Evolutionary conservation across 2,888 invertebrate genomes (phyloP).

Genomic region (Plusia festucae): DNA sequence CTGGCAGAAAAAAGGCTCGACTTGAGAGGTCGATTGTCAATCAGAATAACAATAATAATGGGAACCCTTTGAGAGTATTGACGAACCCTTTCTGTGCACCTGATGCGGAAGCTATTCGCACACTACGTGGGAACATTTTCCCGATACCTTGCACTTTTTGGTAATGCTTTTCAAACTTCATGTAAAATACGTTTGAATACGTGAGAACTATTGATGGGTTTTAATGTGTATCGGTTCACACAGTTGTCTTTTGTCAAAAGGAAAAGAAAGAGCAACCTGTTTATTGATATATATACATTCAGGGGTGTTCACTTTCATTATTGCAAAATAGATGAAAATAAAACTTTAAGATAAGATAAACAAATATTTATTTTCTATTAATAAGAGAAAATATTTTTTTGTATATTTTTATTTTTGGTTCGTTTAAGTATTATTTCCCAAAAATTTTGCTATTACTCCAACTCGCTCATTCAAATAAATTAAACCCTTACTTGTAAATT

Average conservation of each 20-base stretch:
- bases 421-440: no score
- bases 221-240: slow-evolving; percentile 12
- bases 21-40: slow-evolving; percentile 85
- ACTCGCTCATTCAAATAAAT: no score
- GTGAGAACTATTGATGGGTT: slow-evolving; percentile 29
- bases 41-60: slow-evolving; percentile 85
- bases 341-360: background rate
- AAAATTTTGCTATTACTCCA: no score
- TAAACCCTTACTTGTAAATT: no score
- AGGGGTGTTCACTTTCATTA: background rate
- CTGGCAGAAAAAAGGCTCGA: slow-evolving; percentile 83
- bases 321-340: background rate
- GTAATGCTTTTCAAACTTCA: slow-evolving; percentile 43
- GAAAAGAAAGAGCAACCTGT: background rate
- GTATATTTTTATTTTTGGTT: no score
- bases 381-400: no score
- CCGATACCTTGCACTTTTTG: slow-evolving; percentile 51
- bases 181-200: slow-evolving; percentile 43
- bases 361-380: no score
- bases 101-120: slow-evolving; percentile 88
- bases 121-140: slow-evolving; percentile 80
- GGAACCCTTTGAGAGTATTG: slow-evolving; percentile 81
- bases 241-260: slow-evolving; percentile 12
- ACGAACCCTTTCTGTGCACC: slow-evolving; percentile 86
- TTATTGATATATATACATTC: background rate